These are phyloP conservation scores for Antheraea assamensis DNA, from an alignment of 2,888 invertebrate species.

Conservation along the genomic window DNA sequence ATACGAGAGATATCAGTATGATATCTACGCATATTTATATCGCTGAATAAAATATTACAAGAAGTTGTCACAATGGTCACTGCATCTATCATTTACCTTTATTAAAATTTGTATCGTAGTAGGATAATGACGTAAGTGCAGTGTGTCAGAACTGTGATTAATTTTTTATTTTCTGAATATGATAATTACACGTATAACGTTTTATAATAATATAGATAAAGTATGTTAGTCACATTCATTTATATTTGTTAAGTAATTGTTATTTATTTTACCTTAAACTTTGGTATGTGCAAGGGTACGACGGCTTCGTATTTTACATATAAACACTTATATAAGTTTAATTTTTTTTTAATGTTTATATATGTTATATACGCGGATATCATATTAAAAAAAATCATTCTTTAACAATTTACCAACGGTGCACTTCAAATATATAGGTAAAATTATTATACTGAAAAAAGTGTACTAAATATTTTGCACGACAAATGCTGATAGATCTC, in stretches of 20 bases:
- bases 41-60: conserved; percentile 10
- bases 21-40: conserved; percentile 18
- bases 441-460: too few species aligned
- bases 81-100: conserved; percentile 12
- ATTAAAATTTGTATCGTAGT: conserved; percentile 10
- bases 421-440: too few species aligned
- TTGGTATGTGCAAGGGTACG: neutral
- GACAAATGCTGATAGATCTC: too few species aligned
- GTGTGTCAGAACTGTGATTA: conserved; percentile 15
- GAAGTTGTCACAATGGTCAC: conserved; percentile 17
- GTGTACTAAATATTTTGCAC: too few species aligned
- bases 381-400: too few species aligned
- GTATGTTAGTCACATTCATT: neutral
- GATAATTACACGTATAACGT: neutral
- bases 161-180: conserved; percentile 16
- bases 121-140: conserved; percentile 16
- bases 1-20: conserved; percentile 9
- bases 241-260: neutral
- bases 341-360: too few species aligned
- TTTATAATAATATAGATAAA: conserved; percentile 5
- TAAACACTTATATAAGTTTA: too few species aligned
- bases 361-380: too few species aligned
- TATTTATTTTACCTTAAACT: neutral
- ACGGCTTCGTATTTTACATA: too few species aligned
- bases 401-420: too few species aligned